Base-by-base conservation (phyloP, 2,113 vertebrate species). In the Prionailurus viverrinus region DNA sequence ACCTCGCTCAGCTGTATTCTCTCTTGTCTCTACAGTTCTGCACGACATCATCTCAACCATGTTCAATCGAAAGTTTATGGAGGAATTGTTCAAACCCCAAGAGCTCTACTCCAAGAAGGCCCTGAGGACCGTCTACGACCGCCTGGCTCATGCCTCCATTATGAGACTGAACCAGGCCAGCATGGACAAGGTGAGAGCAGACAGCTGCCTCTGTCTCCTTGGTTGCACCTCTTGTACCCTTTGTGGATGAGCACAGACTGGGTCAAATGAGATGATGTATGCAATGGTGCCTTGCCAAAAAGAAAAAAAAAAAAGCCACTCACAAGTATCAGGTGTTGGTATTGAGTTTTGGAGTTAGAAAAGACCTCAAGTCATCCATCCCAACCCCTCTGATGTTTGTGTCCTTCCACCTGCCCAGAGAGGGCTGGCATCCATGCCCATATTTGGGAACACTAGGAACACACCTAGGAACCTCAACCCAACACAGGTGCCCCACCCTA, bases 91-190 rank as follows among this genome's bases (percentile, higher is more conserved):
- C 98, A 99, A 99, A 92, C 99, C 99, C 0, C 99, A 99, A 98
- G 99, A 99, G 41, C 99, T 99, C 33, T 99, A 99, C 68, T 99
- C 99, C 97, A 99, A 99, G 98, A 99, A 99, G 96, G 99, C 99
- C 3, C 98, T 99, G 95, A 98, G 99, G 91, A 99, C 99, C 0
- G 99, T 99, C 83, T 99, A 99, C 0, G 99, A 99, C 98, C 99
- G 99, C 63, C 99, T 99, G 58, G 99, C 99, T 48, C 99, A 99
- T 1, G 99, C 99, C 12, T 99, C 99, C 12, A 99, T 99, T 81
- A 99, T 99, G 99, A 99, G 99, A 81, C 99, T 99, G 79, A 99
- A 99, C 98, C 99, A 99, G 97, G 99, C 99, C 39, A 99, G 99
- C 98, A 99, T 99, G 99, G 99, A 99, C 98, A 99, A 99, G 99